Evolutionary conservation across 2,797 vertebrate species (phyloP).

Genomic region (Ciconia nigra): DNA sequence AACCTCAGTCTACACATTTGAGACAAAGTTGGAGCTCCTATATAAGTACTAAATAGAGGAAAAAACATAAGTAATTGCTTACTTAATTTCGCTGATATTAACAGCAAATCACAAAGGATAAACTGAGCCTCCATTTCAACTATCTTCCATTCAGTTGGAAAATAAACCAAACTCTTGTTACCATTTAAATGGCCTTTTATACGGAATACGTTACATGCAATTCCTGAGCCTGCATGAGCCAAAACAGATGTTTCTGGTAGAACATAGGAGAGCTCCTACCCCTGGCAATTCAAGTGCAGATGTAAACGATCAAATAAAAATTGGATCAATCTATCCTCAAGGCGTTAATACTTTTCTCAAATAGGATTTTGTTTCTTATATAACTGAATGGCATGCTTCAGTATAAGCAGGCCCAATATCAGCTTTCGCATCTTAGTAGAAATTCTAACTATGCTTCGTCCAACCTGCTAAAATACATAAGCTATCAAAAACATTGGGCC

Average conservation of each 20-base stretch:
- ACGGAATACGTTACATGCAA: fast-evolving
- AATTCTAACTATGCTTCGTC: background rate
- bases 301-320: background rate
- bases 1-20: background rate
- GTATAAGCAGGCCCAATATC: background rate
- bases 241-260: constrained; percentile 13
- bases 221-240: background rate
- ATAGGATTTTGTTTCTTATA: background rate
- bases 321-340: background rate
- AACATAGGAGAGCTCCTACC: background rate
- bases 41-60: background rate
- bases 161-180: background rate
- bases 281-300: background rate
- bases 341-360: background rate
- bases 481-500: background rate
- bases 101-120: background rate
- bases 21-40: background rate
- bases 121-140: background rate
- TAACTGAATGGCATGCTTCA: background rate
- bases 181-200: background rate
- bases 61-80: background rate
- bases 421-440: background rate
- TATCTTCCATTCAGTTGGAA: background rate
- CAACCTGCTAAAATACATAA: background rate
- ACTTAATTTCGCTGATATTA: background rate